These are phyloP conservation scores for Cryptus viduatorius DNA, from an alignment of 2,888 invertebrate genomes.

Conservation along the genomic window DNA sequence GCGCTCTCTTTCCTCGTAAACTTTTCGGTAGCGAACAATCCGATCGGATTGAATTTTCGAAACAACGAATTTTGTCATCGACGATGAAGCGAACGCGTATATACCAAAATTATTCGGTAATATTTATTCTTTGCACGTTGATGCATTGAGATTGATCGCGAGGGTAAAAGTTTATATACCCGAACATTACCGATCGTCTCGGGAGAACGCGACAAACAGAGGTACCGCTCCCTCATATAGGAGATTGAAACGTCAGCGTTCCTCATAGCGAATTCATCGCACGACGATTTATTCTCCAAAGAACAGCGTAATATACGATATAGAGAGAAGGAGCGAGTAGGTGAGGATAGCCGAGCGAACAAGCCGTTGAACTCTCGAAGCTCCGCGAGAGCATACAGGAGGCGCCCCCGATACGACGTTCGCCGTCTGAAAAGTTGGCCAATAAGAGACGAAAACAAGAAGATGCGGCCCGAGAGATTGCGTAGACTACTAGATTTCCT, in stretches of 20 bases:
- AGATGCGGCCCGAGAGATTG: conserved; percentile 72
- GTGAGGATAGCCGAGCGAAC: conserved; percentile 28
- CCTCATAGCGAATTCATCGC: conserved; percentile 35
- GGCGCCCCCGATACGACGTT: conserved; percentile 77
- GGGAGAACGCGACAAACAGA: background rate
- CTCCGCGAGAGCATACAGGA: conserved; percentile 62
- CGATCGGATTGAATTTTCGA: conserved; percentile 33
- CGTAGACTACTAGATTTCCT: conserved; percentile 13
- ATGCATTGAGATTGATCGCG: conserved; percentile 8
- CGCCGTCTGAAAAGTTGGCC: conserved; percentile 79
- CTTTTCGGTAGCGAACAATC: conserved; percentile 30
- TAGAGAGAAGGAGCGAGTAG: background rate
- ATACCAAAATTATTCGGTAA: too few species aligned
- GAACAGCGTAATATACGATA: conserved; percentile 31
- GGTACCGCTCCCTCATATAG: background rate
- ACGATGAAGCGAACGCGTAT: too few species aligned
- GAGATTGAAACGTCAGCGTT: conserved; percentile 47
- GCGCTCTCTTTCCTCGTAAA: conserved; percentile 30
- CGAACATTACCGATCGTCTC: background rate
- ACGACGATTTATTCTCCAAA: conserved; percentile 48
- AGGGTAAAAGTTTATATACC: background rate
- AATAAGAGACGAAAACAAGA: conserved; percentile 80
- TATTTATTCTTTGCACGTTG: background rate
- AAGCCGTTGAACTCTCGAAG: conserved; percentile 66
- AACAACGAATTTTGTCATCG: too few species aligned